Evolutionary conservation across 1,140 invertebrate genomes (phyloP).

Genomic region (Drosophila mauritiana): DNA sequence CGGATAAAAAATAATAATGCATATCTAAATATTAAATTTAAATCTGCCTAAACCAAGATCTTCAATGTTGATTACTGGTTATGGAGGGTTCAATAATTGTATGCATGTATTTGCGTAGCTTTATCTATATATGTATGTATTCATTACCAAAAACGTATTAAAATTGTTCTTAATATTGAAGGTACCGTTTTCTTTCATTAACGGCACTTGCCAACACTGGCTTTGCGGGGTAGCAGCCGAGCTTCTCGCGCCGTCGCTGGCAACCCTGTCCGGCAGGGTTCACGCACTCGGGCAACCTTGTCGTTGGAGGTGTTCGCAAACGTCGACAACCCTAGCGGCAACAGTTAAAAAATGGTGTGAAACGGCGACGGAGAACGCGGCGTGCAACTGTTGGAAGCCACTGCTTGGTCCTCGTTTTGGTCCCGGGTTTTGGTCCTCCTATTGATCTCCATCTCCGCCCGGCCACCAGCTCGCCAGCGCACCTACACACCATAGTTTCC

Average conservation of each 20-base stretch:
- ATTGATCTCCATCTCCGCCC: conserved; percentile 27
- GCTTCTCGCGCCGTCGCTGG: neutral
- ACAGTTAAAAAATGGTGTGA: conserved; percentile 21
- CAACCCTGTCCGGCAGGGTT: neutral
- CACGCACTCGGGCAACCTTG: conserved; percentile 2
- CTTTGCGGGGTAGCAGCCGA: neutral
- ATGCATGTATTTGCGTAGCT: too few relatives aligned
- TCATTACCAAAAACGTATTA: too few relatives aligned
- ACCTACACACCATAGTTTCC: conserved; percentile 9
- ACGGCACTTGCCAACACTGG: neutral
- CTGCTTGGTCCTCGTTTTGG: conserved; percentile 31
- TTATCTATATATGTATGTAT: too few relatives aligned
- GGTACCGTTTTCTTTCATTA: neutral
- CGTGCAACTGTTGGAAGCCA: conserved; percentile 27
- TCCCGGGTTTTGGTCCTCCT: conserved; percentile 30
- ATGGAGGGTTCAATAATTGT: too few relatives aligned
- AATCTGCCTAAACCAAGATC: too few relatives aligned
- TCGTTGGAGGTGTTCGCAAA: neutral
- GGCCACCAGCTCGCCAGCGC: conserved; percentile 6
- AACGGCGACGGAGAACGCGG: conserved; percentile 23
- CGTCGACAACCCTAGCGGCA: conserved; percentile 14
- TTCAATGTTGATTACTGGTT: too few relatives aligned
- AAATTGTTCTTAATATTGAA: neutral
- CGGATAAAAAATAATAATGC: too few relatives aligned
- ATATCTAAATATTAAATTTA: too few relatives aligned